A percentile compares a stretch with the other conserved stretches of the same genome.
Evolutionary conservation across 1,140 invertebrate species (phyloP).

Genomic region (Antheraea pernyi): DNA sequence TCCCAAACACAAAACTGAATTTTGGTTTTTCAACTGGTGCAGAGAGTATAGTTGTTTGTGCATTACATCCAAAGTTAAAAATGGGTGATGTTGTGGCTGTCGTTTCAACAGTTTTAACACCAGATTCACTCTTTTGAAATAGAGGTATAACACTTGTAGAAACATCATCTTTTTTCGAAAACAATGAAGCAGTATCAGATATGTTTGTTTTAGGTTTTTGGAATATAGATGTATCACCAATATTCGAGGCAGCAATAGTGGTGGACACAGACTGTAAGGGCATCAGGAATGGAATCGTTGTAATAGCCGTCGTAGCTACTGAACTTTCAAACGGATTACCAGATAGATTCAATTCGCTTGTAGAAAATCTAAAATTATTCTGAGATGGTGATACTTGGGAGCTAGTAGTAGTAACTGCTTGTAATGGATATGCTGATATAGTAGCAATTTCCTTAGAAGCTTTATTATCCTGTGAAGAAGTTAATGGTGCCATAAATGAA

Average conservation of each 20-base stretch:
- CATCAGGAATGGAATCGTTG: conserved; percentile 12
- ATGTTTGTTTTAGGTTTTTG: conserved; percentile 31
- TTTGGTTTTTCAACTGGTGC: conserved; percentile 41
- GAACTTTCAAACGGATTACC: conserved; percentile 16
- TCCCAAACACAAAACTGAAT: conserved; percentile 53
- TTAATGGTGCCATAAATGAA: background rate
- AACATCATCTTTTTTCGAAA: conserved; percentile 36
- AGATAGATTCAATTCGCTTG: background rate
- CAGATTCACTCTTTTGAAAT: conserved; percentile 39
- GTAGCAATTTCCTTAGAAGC: background rate
- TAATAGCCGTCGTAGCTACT: background rate
- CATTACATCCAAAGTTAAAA: conserved; percentile 48
- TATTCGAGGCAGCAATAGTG: background rate
- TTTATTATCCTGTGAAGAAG: background rate
- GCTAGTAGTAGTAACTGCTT: background rate
- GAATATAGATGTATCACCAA: conserved; percentile 27
- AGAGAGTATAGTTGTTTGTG: conserved; percentile 16
- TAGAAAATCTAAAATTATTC: conserved; percentile 11
- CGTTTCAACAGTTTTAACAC: conserved; percentile 21
- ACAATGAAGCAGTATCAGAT: conserved; percentile 21
- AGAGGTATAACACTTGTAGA: conserved; percentile 26
- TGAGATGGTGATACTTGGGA: background rate
- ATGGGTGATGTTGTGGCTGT: conserved; percentile 31
- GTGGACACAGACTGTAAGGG: conserved; percentile 2
- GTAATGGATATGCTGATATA: background rate